Evolutionary conservation across 2,888 invertebrate genomes (phyloP).

Genomic region (Drosophila mayaguana): DNA sequence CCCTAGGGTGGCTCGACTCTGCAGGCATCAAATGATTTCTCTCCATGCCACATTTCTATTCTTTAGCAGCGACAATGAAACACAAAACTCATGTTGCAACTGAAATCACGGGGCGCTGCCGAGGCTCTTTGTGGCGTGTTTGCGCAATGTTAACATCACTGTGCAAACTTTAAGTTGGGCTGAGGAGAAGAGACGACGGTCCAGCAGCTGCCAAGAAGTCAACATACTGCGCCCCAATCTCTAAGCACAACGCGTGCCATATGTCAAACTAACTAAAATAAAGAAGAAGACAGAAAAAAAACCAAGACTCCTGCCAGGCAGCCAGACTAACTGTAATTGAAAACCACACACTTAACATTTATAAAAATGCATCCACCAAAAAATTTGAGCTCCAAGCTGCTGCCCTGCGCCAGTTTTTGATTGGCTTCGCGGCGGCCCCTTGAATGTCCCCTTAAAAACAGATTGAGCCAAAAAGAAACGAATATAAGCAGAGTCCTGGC

Average conservation of each 20-base stretch:
- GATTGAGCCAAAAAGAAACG: conserved; percentile 20
- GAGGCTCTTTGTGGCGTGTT: conserved; percentile 68
- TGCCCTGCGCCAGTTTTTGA: conserved; percentile 76
- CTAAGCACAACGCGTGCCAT: conserved; percentile 71
- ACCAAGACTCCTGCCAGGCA: conserved; percentile 18
- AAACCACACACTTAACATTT: conserved; percentile 72
- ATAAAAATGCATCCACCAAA: conserved; percentile 53
- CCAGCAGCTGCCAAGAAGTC: conserved; percentile 66
- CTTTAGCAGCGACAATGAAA: conserved; percentile 53
- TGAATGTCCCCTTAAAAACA: conserved; percentile 48
- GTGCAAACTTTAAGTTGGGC: conserved; percentile 65
- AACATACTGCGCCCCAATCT: conserved; percentile 48
- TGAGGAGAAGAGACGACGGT: conserved; percentile 13
- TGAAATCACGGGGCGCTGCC: conserved; percentile 16
- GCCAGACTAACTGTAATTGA: conserved; percentile 66
- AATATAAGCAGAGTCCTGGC: conserved; percentile 40
- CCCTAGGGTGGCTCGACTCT: conserved; percentile 49
- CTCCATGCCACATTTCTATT: conserved; percentile 29
- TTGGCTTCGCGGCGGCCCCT: conserved; percentile 79
- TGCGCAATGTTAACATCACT: conserved; percentile 71
- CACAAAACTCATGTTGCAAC: conserved; percentile 42
- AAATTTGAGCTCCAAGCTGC: conserved; percentile 51
- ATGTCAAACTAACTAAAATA: conserved; percentile 47
- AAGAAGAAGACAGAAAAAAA: conserved; percentile 1
- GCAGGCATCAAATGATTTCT: conserved; percentile 46